These are phyloP conservation scores for Podabrus alpinus DNA, from an alignment of 2,888 invertebrate species.

Conservation along the genomic window DNA sequence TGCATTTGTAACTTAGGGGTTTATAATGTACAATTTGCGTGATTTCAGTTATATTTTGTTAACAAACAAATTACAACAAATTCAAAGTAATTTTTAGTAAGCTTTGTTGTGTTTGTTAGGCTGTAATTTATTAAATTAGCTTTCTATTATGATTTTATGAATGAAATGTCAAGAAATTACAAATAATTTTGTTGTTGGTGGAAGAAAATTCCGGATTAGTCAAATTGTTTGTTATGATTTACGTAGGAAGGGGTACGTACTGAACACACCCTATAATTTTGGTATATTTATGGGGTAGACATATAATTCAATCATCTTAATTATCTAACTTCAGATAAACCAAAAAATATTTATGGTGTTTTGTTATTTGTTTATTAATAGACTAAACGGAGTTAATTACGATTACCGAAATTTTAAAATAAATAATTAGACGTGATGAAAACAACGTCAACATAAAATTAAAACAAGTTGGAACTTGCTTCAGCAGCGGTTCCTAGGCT, in stretches of 20 bases:
- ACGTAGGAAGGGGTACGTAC: background rate
- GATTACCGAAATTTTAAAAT: no score
- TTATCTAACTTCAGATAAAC: no score
- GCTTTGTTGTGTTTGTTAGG: background rate
- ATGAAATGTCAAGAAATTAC: background rate
- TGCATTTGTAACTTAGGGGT: slow-evolving; percentile 22
- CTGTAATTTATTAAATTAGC: background rate
- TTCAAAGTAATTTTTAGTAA: background rate
- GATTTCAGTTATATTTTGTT: slow-evolving; percentile 8
- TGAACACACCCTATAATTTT: background rate
- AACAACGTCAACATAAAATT: no score
- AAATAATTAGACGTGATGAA: no score
- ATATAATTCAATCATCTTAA: no score
- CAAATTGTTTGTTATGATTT: no score
- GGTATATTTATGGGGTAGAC: background rate
- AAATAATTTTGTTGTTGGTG: background rate
- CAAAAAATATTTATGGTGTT: background rate
- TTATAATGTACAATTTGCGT: slow-evolving; percentile 27
- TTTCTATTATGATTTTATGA: background rate
- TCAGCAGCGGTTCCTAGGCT: no score
- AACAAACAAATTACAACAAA: background rate
- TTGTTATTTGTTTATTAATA: no score
- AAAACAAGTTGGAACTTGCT: no score
- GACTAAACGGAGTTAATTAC: no score
- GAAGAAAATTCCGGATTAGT: background rate